Evolutionary conservation across 2,797 vertebrate species (phyloP), one percentile per base, ranked within the genome.

Genomic region (Poecilia velifera): DNA sequence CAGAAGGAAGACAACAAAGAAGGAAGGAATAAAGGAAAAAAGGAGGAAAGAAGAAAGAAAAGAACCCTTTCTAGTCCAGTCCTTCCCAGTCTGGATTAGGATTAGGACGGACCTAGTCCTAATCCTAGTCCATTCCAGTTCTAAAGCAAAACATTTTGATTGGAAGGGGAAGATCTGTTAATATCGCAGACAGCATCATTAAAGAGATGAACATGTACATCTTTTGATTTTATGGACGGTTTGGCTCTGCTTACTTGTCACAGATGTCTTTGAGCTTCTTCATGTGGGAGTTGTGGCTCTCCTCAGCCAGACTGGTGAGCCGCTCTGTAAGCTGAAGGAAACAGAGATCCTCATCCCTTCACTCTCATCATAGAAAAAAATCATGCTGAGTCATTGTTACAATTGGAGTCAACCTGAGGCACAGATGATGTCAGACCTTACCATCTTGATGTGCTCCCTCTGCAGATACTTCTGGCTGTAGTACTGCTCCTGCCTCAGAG

Each of bases 391-490:
- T 36, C 66, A 43, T 25, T 34, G 34, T n/a, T n/a, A n/a, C n/a
- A n/a, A n/a, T n/a, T n/a, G n/a, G n/a, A n/a, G n/a, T 64, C 59
- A n/a, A 13, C 25, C 9, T n/a, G 20, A n/a, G 12, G 41, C 20
- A 13, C 7, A 18, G 41, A 71, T 71, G 25, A n/a, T n/a, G 39
- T 71, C 6, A 6, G 59, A 36, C 45, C 49, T 86, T 81, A 99
- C 98, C 97, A 96, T 96, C 89, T 98, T 99, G 81, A 99, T 98
- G 76, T 99, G 98, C 59, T 99, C 98, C 73, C 96, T 96, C 88
- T 99, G 98, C 79, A 99, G 97, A 79, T 99, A 98, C 74, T 99
- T 99, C 90, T 99, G 98, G 64, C 98, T 99, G 89, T 99, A 98
- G 91, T 98, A 99, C 91, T 99, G 98, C 47, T 99, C 98, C 94